Evolutionary conservation across 2,113 vertebrate genomes (phyloP), one percentile per base, ranked within the genome.

Genomic region (Pampusana beccarii): DNA sequence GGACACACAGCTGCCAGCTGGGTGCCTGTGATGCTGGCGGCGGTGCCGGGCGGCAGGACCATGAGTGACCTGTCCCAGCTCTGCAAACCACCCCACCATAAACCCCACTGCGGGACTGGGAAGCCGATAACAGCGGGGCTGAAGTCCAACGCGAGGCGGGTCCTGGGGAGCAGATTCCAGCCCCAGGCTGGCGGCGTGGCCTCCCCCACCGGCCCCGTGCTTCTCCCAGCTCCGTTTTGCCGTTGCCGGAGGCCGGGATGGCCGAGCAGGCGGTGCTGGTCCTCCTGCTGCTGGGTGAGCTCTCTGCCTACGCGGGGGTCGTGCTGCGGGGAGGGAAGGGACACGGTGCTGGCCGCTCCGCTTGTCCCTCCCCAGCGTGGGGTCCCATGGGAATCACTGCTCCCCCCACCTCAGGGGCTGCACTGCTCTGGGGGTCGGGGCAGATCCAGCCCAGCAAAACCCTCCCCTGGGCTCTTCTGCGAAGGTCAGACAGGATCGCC

Each of bases 281-380:
- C 16, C 5, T 72, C 11, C 61, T 96, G 44, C 34, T 92, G 38
- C 69, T 90, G 58, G 96, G 97, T 97, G 71, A 93, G 97, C 51
- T 67, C 23, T 12, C 40, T 78, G 77, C 78, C 1, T 6, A 7
- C 3, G 3, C 0, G 1, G 66, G 84, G 75, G 34, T 46, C 1
- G 5, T 13, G 72, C 36, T 8, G 8, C 0, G 9, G 94, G 31
- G 44, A 19, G 74, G 67, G 50, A 65, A 36, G 44, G 86, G 83
- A 33, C 2, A 1, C 1, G 1, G 7, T 1, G 4, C 56, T 44
- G 60, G 9, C 70, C 31, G 48, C 16, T 66, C 26, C 0, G 0
- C 10, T 60, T 2, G 4, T 3, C 46, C 19, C 29, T 50, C 15
- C 16, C 19, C 1, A 0, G 12, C 0, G 1, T 6, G 16, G 36